phyloP scores from a whole-genome alignment of 2,113 vertebrate species.

The Microtus pennsylvanicus region DNA sequence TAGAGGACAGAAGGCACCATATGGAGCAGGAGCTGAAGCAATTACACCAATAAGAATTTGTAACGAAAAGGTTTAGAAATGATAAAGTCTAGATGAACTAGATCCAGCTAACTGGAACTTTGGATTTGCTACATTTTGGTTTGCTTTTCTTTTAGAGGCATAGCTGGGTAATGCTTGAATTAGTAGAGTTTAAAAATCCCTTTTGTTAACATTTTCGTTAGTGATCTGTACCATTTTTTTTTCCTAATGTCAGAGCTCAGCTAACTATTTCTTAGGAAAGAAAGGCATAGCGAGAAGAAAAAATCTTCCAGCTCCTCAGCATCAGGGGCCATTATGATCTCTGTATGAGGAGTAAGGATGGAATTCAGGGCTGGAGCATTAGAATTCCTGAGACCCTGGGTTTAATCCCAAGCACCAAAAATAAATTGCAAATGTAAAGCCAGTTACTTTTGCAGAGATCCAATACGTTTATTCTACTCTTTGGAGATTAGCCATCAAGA shows the following conservation, averaged over 20 bases:
- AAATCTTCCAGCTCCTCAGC: neutral
- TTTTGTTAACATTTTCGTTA: neutral
- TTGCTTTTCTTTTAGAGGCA: slow-evolving; percentile 38
- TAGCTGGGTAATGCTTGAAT: neutral
- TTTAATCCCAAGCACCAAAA: neutral
- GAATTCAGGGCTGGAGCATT: neutral
- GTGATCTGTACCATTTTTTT: neutral
- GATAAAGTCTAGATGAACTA: slow-evolving; percentile 58
- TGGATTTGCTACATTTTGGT: slow-evolving; percentile 26
- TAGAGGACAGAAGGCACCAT: slow-evolving; percentile 57
- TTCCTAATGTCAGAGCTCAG: neutral
- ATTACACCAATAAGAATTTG: slow-evolving; percentile 49
- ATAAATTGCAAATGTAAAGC: neutral
- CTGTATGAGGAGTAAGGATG: neutral
- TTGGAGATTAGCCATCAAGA: neutral
- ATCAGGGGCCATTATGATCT: neutral
- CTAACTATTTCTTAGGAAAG: neutral
- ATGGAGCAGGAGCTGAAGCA: slow-evolving; percentile 44
- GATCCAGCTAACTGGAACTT: slow-evolving; percentile 44
- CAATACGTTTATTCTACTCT: neutral
- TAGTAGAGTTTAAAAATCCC: slow-evolving; percentile 8
- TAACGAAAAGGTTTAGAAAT: slow-evolving; percentile 62
- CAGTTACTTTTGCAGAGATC: neutral
- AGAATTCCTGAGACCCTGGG: neutral
- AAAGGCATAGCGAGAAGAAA: neutral